Evolutionary conservation across 2,113 vertebrate genomes (phyloP).

Genomic region (Cochlearius cochlearius): DNA sequence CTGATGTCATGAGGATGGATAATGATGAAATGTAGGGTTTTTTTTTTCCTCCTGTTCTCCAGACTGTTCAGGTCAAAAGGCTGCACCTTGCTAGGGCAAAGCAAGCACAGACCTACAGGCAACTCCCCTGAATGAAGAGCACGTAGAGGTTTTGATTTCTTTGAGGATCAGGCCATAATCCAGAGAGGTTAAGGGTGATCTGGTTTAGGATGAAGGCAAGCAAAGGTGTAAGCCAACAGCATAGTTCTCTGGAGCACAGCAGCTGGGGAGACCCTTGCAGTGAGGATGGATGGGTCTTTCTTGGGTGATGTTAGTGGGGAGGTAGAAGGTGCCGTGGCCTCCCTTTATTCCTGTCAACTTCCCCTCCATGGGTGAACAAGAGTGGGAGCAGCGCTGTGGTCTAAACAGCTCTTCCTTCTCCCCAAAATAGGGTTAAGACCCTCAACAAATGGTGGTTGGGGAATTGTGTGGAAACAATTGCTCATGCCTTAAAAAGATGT

Average conservation of each 20-base stretch:
- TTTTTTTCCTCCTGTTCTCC: neutral
- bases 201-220: neutral
- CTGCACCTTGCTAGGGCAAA: neutral
- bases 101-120: neutral
- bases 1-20: neutral
- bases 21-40: neutral
- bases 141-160: neutral
- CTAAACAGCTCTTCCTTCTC: neutral
- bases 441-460: neutral
- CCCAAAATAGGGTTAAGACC: neutral
- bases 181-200: neutral
- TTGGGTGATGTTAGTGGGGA: neutral
- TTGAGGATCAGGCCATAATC: neutral
- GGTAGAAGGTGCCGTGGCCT: neutral
- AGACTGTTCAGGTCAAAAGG: neutral
- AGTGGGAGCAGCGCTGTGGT: neutral
- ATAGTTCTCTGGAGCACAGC: fast-evolving
- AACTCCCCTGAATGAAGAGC: neutral
- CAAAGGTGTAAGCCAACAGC: neutral
- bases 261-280: neutral
- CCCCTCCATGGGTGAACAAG: fast-evolving
- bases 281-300: neutral
- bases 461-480: neutral
- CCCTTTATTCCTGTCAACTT: neutral
- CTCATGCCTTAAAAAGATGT: neutral